Conservation (phyloP, 2,113 vertebrate genomes). For the Dasyurus viverrinus region DNA sequence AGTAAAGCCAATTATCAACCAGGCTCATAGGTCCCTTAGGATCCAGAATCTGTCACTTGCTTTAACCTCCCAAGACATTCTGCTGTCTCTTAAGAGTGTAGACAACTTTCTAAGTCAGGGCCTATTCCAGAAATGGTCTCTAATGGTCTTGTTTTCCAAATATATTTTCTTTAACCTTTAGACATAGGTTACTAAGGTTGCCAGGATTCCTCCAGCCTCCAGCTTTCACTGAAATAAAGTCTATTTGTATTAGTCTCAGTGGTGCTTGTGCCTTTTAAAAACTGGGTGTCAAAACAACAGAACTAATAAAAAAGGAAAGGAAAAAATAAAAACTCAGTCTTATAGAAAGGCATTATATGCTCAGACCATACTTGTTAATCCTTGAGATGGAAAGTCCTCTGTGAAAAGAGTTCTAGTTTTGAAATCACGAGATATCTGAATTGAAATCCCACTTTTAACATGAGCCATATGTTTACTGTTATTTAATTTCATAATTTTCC, state of each 20-base stretch:
- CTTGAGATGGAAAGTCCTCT: neutral
- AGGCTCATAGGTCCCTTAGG: conserved; percentile 30
- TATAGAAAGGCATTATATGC: neutral
- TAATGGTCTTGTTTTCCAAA: neutral
- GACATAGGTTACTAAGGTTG: neutral
- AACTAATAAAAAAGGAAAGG: neutral
- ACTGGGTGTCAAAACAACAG: conserved; percentile 18
- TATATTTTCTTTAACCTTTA: neutral
- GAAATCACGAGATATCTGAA: neutral
- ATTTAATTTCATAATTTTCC: neutral
- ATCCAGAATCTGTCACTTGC: neutral
- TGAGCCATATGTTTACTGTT: neutral
- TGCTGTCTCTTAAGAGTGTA: neutral
- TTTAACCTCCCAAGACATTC: neutral
- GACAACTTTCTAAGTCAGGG: neutral
- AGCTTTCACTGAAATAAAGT: neutral
- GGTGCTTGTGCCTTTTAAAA: conserved; percentile 20
- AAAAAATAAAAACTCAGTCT: neutral
- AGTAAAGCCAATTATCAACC: conserved; percentile 41
- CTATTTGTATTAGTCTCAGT: conserved; percentile 4
- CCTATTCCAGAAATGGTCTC: neutral
- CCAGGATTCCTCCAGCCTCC: neutral
- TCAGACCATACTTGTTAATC: neutral
- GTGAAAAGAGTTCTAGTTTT: neutral
- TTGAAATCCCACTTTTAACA: neutral